Base-by-base conservation (phyloP, 2,888 invertebrate species). In the Amphimallon solstitiale region DNA sequence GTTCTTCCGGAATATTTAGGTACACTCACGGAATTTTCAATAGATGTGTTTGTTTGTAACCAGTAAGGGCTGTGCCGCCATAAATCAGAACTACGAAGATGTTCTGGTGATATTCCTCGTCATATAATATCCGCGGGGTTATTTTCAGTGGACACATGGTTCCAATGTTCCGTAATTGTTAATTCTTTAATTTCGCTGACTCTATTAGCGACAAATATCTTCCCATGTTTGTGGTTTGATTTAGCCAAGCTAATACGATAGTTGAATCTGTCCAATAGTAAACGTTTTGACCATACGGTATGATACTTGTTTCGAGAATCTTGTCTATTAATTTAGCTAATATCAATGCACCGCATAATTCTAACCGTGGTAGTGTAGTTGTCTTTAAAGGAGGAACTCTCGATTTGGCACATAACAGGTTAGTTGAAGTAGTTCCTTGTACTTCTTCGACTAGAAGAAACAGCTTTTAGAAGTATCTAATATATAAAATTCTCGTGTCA, bases 51-150 rank as follows among this genome's bases (percentile, higher is more conserved):
- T 29, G 1, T 0, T 29, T 6, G 1, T 23, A 49, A 14, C 23
- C 23, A 49, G 12, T 51, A 1, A 6, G 51, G 34, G 1, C 71
- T 69, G 23, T 68, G 37, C 70, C 70, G 72, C 72, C 72, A 71
- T 37, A 72, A 21, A 14, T 54, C 15, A 14, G 21, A 51, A 5
- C 46, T 35, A 14, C 43, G 43, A 35, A 72, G 34, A 15, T 65
- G 29, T 40, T 51, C 48, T 5, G 71, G 48, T 14, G 51, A 19
- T 9, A 63, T 43, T 10, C 74, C 72, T 6, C 74, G 65, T 6
- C 72, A 70, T 5, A 72, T 66, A 7, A 73, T 34, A 60, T 75
- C 76, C n/a, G 73, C 74, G 29, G 72, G 71, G 68, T 75, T 75
- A 12, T 73, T 67, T 6, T 51, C 17, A 15, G 71, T 59, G 12